Percentiles rank a stretch among this genome's conserved stretches.
These are phyloP conservation scores for Drosophila suzukii DNA, from an alignment of 1,140 invertebrate species.

Conservation along the genomic window DNA sequence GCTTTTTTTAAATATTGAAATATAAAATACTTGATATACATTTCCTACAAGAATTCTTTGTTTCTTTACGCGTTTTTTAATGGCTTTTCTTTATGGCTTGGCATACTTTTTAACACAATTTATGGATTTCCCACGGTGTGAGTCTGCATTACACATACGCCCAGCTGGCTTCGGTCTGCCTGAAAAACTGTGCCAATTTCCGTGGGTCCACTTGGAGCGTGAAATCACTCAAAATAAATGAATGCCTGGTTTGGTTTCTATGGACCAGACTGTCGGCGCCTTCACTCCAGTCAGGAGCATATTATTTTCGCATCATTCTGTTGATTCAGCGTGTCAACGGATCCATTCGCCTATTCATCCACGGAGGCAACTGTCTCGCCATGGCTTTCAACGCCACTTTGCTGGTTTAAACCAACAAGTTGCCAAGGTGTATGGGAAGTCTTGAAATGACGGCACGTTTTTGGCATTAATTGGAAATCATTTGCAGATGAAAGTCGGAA, in stretches of 20 bases:
- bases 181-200: conserved; percentile 49
- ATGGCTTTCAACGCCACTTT: conserved; percentile 36
- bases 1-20: neutral
- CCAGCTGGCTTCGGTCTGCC: conserved; percentile 30
- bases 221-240: conserved; percentile 21
- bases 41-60: neutral
- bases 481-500: neutral
- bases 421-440: neutral
- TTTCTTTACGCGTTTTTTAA: conserved; percentile 10
- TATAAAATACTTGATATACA: conserved; percentile 25
- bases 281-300: conserved; percentile 29
- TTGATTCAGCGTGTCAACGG: conserved; percentile 27
- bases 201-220: conserved; percentile 18
- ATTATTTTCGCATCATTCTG: conserved; percentile 31
- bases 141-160: conserved; percentile 34
- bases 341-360: conserved; percentile 19
- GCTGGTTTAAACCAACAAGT: conserved; percentile 12
- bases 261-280: conserved; percentile 47
- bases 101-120: conserved; percentile 22
- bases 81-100: conserved; percentile 12
- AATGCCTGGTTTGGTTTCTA: conserved; percentile 45
- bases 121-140: conserved; percentile 10
- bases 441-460: conserved; percentile 14
- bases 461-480: neutral
- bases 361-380: conserved; percentile 33